These are phyloP conservation scores for Zelleria hepariella DNA, from an alignment of 2,888 invertebrate genomes.

Conservation along the genomic window DNA sequence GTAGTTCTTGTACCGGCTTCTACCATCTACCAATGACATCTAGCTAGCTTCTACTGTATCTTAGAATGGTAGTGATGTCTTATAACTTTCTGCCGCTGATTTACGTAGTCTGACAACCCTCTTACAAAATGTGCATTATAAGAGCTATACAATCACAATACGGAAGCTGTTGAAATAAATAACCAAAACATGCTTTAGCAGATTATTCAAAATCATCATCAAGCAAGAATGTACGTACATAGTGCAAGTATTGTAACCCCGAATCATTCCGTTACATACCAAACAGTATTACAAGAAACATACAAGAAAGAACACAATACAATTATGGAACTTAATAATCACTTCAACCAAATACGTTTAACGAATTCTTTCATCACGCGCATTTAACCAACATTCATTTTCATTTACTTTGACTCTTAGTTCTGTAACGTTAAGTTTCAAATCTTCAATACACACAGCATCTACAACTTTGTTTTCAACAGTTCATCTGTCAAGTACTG, in stretches of 20 bases:
- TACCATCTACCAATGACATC: too few relatives aligned
- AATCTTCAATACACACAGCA: neutral
- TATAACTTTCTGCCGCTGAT: too few relatives aligned
- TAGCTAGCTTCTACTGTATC: too few relatives aligned
- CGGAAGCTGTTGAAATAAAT: too few relatives aligned
- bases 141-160: too few relatives aligned
- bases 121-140: too few relatives aligned
- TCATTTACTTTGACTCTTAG: neutral
- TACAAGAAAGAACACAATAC: neutral
- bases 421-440: neutral
- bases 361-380: conserved; percentile 50
- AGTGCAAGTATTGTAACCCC: too few relatives aligned
- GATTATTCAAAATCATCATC: too few relatives aligned
- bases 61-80: too few relatives aligned
- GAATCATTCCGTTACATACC: neutral
- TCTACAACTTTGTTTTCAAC: neutral
- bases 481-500: conserved; percentile 10
- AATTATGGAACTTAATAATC: conserved; percentile 35
- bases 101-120: too few relatives aligned
- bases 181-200: too few relatives aligned
- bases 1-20: too few relatives aligned
- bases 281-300: neutral
- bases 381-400: neutral
- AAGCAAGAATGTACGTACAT: neutral
- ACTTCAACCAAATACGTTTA: conserved; percentile 26